Evolutionary conservation across 1,140 invertebrate species (phyloP), one percentile per base, ranked within the genome.

Genomic region (Nomia melanderi): DNA sequence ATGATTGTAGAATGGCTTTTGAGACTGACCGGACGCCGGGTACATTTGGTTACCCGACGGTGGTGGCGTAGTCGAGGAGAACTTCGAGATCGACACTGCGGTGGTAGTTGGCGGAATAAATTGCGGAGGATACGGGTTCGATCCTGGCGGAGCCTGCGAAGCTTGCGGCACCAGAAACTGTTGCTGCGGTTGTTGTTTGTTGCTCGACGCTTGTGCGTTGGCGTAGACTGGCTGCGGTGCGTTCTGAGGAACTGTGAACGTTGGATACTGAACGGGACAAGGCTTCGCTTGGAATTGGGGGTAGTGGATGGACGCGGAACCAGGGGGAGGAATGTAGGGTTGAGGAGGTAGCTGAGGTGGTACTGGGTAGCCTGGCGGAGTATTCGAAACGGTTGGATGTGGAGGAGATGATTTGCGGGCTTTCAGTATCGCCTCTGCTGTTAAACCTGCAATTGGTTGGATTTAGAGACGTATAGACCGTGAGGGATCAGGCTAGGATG

Each of bases 101-200:
- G 79, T 56, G 41, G 75, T 76, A 25, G 82, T 59, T 3, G 86
- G 81, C 0, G 88, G 78, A 47, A 84, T 77, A 44, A 90, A 89
- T 50, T 90, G 90, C 1, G 91, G 91, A 11, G 91, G 91, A 77
- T 92, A 92, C 0, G 91, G 91, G 69, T 92, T 92, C 1, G 92
- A 88, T 7, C 91, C 91, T 17, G 91, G 91, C 20, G 91, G 91
- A 27, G 91, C 91, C 66, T 92, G 91, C 7, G 90, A 90, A 17
- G 90, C 81, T 64, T 91, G 91, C 0, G 90, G 90, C 20, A 91
- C 81, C 27, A 89, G 47, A 54, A 91, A 91, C 57, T 87, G 71
- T 14, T 84, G 79, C 4, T 50, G 47, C 20, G 47, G 47, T 20
- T n/a, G n/a, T 31, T 63, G 81, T 9, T 79, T 86, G 56, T 6